These are phyloP conservation scores for Hydractinia symbiolongicarpus DNA, from an alignment of 30 jellyfish, hydroid and myxozoan species.

Conservation along the genomic window DNA sequence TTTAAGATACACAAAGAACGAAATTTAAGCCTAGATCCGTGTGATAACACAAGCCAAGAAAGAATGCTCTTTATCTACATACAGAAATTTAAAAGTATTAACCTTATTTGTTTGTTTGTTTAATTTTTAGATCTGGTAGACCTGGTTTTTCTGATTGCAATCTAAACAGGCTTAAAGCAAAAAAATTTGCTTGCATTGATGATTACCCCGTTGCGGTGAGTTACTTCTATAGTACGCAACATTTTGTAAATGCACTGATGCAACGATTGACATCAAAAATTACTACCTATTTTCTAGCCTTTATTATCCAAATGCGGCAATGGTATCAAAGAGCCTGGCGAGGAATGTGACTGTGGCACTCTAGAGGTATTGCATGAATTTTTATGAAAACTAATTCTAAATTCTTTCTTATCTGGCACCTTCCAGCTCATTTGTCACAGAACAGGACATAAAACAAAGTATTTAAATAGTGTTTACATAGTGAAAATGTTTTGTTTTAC, in stretches of 20 bases:
- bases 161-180: conserved; percentile 34
- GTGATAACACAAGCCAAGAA: too few species aligned
- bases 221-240: neutral
- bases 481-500: neutral
- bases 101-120: too few species aligned
- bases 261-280: neutral
- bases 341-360: conserved; percentile 98
- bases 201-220: conserved; percentile 70
- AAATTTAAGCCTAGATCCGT: too few species aligned
- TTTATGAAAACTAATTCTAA: too few species aligned
- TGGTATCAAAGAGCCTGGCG: conserved; percentile 79
- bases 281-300: conserved; percentile 34
- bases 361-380: conserved; percentile 55
- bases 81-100: too few species aligned
- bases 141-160: conserved; percentile 81
- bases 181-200: conserved; percentile 45
- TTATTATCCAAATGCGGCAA: conserved; percentile 63
- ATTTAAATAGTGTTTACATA: too few species aligned
- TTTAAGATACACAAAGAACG: too few species aligned
- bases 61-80: too few species aligned
- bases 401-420: too few species aligned
- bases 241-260: neutral
- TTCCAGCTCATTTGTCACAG: too few species aligned
- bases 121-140: conserved; percentile 52
- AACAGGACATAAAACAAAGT: too few species aligned